Evolutionary conservation across 2,113 vertebrate species (phyloP).

Genomic region (Chionomys nivalis): DNA sequence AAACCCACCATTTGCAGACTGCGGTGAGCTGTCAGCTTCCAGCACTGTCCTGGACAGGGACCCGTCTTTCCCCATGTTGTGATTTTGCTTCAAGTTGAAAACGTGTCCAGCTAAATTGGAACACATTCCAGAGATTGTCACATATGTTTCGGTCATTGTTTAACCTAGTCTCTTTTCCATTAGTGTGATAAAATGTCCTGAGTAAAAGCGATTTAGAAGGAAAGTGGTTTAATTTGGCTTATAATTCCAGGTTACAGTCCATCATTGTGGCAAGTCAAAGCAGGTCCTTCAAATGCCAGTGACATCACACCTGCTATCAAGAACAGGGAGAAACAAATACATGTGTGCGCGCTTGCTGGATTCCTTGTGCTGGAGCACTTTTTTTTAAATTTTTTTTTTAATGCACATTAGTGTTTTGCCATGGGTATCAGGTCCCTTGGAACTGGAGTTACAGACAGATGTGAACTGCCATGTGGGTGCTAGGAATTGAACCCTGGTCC

Average conservation of each 20-base stretch:
- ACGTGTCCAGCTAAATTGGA: not conserved
- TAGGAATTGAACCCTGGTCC: too few relatives aligned
- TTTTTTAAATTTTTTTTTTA: too few relatives aligned
- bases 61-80: not conserved
- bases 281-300: not conserved
- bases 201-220: not conserved
- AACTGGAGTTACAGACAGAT: too few relatives aligned
- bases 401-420: too few relatives aligned
- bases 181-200: not conserved
- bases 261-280: not conserved
- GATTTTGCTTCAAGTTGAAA: not conserved
- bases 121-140: not conserved
- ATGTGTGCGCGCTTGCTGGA: not conserved
- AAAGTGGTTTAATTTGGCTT: not conserved
- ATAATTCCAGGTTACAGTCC: not conserved
- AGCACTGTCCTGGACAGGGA: not conserved
- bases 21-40: not conserved
- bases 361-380: too few relatives aligned
- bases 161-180: not conserved
- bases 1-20: not conserved
- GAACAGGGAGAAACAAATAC: not conserved
- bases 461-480: too few relatives aligned
- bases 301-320: not conserved
- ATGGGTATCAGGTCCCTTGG: too few relatives aligned
- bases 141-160: not conserved